Evolutionary conservation across 2,888 invertebrate species (phyloP).

Genomic region (Parascotia fuliginaria): DNA sequence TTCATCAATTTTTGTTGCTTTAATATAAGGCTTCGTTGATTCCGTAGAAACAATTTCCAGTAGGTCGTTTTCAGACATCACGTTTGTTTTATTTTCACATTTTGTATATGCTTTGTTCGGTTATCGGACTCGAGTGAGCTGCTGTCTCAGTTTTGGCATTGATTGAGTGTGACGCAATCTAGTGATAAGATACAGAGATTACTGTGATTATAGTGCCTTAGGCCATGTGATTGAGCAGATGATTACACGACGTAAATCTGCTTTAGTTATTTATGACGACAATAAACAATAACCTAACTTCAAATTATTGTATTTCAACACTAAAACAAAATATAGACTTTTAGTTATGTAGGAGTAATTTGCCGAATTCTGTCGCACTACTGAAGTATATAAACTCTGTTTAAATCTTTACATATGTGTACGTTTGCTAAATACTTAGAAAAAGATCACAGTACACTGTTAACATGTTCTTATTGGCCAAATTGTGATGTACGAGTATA

Average conservation of each 20-base stretch:
- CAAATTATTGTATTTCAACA: too few relatives aligned
- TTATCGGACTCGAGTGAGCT: conserved; percentile 63
- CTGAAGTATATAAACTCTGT: neutral
- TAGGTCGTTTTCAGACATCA: conserved; percentile 70
- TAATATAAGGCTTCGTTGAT: conserved; percentile 49
- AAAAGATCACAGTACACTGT: neutral
- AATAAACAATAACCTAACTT: neutral
- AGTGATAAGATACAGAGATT: conserved; percentile 75
- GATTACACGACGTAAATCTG: conserved; percentile 31
- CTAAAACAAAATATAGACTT: too few relatives aligned
- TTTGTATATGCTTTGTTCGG: conserved; percentile 55
- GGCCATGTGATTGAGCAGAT: conserved; percentile 35
- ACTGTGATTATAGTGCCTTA: conserved; percentile 63
- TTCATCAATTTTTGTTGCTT: conserved; percentile 47
- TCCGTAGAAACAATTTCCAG: conserved; percentile 56
- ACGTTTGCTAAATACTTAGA: neutral
- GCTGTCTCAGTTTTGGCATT: conserved; percentile 72
- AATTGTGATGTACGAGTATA: neutral
- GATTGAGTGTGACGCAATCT: conserved; percentile 77
- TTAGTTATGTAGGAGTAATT: too few relatives aligned
- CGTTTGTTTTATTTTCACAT: conserved; percentile 59
- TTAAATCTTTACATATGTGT: neutral
- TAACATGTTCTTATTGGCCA: neutral
- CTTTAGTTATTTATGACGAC: conserved; percentile 1
- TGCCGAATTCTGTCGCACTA: too few relatives aligned